phyloP scores from a whole-genome alignment of 2,113 vertebrate genomes.

The Rhea americana region DNA sequence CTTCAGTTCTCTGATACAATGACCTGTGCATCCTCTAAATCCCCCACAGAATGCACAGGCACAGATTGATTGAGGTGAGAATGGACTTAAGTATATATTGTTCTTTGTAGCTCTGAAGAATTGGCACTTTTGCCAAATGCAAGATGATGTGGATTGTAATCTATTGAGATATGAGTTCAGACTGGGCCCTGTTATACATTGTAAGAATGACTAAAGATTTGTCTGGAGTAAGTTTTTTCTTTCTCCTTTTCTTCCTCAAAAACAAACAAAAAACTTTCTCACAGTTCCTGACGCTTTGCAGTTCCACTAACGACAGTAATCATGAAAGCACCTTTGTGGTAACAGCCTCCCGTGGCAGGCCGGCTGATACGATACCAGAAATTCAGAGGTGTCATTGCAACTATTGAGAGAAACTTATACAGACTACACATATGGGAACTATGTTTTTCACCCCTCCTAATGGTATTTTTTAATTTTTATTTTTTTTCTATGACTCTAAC shows the following conservation, averaged over 20 bases:
- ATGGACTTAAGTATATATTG: conserved; percentile 57
- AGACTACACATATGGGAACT: not conserved
- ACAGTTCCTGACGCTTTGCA: not conserved
- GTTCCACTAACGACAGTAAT: not conserved
- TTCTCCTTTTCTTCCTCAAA: not conserved
- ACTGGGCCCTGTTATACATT: conserved; percentile 2
- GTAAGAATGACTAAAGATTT: conserved; percentile 48
- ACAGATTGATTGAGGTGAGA: conserved; percentile 57
- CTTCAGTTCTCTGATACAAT: conserved; percentile 65
- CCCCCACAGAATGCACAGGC: conserved; percentile 54
- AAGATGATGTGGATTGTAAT: conserved; percentile 43
- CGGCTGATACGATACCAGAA: not conserved
- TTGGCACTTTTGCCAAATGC: conserved; percentile 47
- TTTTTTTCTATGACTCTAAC: not conserved
- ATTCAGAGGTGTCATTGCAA: not conserved
- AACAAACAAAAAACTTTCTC: not conserved
- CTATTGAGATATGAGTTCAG: conserved; percentile 42
- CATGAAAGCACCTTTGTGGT: not conserved
- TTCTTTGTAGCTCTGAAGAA: conserved; percentile 60
- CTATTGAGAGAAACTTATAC: not conserved
- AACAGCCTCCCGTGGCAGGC: not conserved
- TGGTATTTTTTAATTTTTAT: not conserved
- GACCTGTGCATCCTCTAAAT: conserved; percentile 67
- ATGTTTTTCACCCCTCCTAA: not conserved
- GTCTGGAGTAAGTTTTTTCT: not conserved